Evolutionary conservation across 1,140 invertebrate genomes (phyloP).

Genomic region (Drosophila sechellia): DNA sequence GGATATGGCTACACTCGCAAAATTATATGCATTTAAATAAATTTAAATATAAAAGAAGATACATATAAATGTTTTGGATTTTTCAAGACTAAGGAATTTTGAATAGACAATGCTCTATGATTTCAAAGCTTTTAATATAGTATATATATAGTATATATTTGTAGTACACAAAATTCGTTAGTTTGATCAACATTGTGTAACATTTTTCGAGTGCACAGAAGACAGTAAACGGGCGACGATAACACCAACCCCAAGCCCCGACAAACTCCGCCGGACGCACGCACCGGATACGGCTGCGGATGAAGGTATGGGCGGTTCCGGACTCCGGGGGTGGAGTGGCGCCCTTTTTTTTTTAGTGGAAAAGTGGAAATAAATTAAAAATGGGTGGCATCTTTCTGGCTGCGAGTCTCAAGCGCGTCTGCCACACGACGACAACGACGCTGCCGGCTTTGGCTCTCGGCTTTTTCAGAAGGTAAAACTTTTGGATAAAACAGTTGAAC

Average conservation of each 20-base stretch:
- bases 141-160: too few species aligned
- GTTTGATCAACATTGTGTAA: too few species aligned
- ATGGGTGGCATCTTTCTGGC: conserved; percentile 66
- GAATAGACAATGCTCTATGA: too few species aligned
- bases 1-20: conserved; percentile 42
- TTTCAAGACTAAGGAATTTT: too few species aligned
- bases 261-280: conserved; percentile 74
- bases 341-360: conserved; percentile 52
- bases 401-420: conserved; percentile 54
- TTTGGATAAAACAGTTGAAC: conserved; percentile 84
- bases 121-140: too few species aligned
- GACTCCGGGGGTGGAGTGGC: conserved; percentile 13
- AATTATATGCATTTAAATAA: neutral
- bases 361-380: conserved; percentile 84
- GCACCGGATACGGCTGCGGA: conserved; percentile 74
- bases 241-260: conserved; percentile 52
- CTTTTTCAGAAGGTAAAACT: conserved; percentile 65
- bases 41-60: too few species aligned
- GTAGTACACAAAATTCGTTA: too few species aligned
- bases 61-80: too few species aligned
- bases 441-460: conserved; percentile 37
- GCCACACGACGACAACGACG: conserved; percentile 43
- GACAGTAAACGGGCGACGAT: conserved; percentile 39
- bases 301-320: conserved; percentile 37
- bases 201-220: conserved; percentile 19